Evolutionary conservation across 2,888 invertebrate species (phyloP).

Genomic region (Eudasyphora cyanicolor): DNA sequence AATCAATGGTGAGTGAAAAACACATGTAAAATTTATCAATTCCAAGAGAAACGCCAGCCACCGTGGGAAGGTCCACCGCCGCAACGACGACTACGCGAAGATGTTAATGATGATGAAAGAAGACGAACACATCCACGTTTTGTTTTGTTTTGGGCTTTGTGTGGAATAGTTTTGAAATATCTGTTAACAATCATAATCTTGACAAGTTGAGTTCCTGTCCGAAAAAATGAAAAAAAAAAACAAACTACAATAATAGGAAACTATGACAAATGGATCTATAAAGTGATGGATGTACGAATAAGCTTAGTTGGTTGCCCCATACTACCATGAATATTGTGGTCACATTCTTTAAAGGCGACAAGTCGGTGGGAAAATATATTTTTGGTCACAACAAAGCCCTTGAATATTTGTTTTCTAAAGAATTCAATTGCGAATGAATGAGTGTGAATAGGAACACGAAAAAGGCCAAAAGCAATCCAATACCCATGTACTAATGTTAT

Average conservation of each 20-base stretch:
- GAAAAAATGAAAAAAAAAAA: background rate
- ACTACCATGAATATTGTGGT: background rate
- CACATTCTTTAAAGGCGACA: background rate
- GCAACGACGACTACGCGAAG: too few species aligned
- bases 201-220: conserved; percentile 63
- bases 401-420: conserved; percentile 57
- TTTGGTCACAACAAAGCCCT: conserved; percentile 50
- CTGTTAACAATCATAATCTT: conserved; percentile 61
- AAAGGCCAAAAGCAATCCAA: conserved; percentile 37
- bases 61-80: conserved; percentile 58
- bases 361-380: conserved; percentile 51
- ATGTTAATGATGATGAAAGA: conserved; percentile 28
- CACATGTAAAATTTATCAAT: conserved; percentile 60
- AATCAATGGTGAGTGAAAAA: conserved; percentile 40
- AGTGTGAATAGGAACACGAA: background rate
- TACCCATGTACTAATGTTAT: conserved; percentile 56
- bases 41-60: conserved; percentile 53
- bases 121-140: conserved; percentile 7
- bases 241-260: background rate
- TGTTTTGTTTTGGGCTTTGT: background rate
- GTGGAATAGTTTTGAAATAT: conserved; percentile 14
- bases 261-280: conserved; percentile 57
- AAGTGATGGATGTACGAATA: conserved; percentile 56
- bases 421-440: conserved; percentile 21
- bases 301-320: background rate